A percentile compares a stretch with the other conserved stretches of the same genome.
Conservation (phyloP, 2,888 invertebrate genomes). For the Drosophila histrio region DNA sequence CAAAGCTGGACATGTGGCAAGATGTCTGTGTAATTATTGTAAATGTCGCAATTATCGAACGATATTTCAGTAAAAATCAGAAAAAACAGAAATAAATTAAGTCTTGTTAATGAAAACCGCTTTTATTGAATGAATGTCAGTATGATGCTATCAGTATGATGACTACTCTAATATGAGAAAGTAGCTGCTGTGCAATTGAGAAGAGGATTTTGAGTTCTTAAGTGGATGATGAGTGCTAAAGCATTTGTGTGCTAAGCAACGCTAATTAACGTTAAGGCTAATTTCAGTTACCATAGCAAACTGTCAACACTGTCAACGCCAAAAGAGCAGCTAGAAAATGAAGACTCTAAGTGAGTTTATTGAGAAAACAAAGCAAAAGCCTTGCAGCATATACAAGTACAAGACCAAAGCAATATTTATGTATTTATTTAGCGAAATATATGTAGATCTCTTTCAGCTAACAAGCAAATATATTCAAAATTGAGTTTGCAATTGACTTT, state of each 20-base stretch:
- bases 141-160: no score
- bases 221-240: neutral
- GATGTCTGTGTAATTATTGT: slow-evolving; percentile 73
- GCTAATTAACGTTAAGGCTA: slow-evolving; percentile 32
- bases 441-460: neutral
- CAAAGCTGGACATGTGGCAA: slow-evolving; percentile 24
- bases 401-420: neutral
- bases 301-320: neutral
- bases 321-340: neutral
- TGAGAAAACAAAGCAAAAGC: neutral
- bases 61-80: slow-evolving; percentile 18
- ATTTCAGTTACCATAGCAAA: slow-evolving; percentile 26
- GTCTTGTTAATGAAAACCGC: slow-evolving; percentile 38
- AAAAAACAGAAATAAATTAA: slow-evolving; percentile 21
- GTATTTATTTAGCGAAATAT: neutral
- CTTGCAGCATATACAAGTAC: neutral
- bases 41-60: slow-evolving; percentile 69
- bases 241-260: slow-evolving; percentile 11
- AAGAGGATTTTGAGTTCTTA: slow-evolving; percentile 7
- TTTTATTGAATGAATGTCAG: slow-evolving; percentile 43
- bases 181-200: slow-evolving; percentile 47
- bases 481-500: neutral
- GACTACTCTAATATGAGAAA: slow-evolving; percentile 6
- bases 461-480: neutral
- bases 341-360: neutral